These are phyloP conservation scores for Rhynchomys soricoides DNA, from an alignment of 2,113 vertebrate species.

Conservation along the genomic window DNA sequence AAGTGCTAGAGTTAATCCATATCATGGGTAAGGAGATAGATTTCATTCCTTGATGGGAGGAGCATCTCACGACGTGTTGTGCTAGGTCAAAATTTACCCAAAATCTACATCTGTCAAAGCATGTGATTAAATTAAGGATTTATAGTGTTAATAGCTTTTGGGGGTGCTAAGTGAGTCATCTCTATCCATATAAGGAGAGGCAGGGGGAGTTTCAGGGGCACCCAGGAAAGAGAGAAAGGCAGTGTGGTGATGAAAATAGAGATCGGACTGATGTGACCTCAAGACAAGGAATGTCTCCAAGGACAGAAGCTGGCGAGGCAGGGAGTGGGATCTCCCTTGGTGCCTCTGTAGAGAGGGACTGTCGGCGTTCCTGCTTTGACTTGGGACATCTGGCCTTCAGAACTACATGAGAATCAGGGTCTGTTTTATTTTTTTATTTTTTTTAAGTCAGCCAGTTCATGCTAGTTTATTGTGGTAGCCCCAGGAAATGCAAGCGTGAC, in stretches of 20 bases:
- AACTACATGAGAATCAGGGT: background rate
- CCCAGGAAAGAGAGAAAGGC: background rate
- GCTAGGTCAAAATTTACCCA: background rate
- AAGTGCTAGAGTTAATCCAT: background rate
- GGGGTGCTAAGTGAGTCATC: background rate
- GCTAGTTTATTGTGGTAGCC: background rate
- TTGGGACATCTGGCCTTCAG: background rate
- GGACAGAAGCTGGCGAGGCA: background rate
- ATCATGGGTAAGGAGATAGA: background rate
- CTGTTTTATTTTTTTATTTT: background rate
- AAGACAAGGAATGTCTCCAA: background rate
- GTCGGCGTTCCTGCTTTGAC: background rate
- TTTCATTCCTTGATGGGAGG: background rate
- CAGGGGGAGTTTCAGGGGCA: background rate
- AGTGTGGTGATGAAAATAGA: background rate
- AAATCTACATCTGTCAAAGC: background rate
- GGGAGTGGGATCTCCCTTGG: background rate
- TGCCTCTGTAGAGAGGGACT: background rate
- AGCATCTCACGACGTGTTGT: background rate
- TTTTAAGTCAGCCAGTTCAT: background rate
- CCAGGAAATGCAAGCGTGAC: background rate
- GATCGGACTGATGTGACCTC: background rate
- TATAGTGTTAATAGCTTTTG: background rate
- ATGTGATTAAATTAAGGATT: background rate
- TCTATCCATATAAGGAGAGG: background rate